phyloP scores from a whole-genome alignment of 2,888 invertebrate species.

The Oscheius onirici region DNA sequence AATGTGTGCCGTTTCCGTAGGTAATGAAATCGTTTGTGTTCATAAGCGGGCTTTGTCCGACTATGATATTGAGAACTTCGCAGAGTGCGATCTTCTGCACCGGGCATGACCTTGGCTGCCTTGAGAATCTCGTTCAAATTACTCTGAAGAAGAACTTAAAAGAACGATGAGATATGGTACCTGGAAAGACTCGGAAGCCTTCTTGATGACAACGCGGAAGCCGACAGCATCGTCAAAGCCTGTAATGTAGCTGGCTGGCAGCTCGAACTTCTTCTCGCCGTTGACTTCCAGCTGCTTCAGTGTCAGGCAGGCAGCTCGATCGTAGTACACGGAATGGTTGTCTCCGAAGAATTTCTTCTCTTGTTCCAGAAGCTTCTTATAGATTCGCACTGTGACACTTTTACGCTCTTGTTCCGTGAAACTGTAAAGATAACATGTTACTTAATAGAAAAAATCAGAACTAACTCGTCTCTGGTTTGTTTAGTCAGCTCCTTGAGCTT shows the following conservation, averaged over 20 bases:
- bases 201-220: conserved; percentile 14
- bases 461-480: conserved; percentile 32
- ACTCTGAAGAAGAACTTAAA: conserved; percentile 2
- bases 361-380: conserved; percentile 8
- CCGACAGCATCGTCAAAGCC: conserved; percentile 1
- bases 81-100: conserved; percentile 1
- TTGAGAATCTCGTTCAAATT: conserved; percentile 19
- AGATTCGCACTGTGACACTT: conserved; percentile 4
- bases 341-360: conserved; percentile 1
- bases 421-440: conserved; percentile 8
- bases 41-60: conserved; percentile 23
- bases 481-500: conserved; percentile 21
- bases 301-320: conserved; percentile 28
- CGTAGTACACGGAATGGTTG: conserved; percentile 4
- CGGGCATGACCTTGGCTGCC: background rate
- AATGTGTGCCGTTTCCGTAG: conserved; percentile 19
- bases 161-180: conserved; percentile 12
- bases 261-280: background rate
- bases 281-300: conserved; percentile 10
- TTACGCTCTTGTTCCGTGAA: conserved; percentile 30
- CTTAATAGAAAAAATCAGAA: background rate
- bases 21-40: conserved; percentile 17
- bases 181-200: conserved; percentile 15
- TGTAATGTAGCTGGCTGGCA: background rate
- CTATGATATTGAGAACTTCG: conserved; percentile 30